Conservation (phyloP, 2,113 vertebrate species). For the Myotis lucifugus region DNA sequence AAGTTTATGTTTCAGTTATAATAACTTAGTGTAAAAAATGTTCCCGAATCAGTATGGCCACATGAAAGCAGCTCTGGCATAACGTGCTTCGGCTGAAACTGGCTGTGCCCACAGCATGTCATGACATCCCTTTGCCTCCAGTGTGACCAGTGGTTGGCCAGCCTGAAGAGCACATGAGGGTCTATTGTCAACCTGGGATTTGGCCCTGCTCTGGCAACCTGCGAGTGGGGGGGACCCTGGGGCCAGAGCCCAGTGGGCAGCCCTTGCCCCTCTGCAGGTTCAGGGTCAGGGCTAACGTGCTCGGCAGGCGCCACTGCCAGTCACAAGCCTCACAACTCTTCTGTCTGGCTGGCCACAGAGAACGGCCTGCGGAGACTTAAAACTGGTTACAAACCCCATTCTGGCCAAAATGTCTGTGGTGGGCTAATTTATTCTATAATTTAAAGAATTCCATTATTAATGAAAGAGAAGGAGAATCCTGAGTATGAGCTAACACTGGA, state of each 20-base stretch:
- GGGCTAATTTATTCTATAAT: constrained; percentile 81
- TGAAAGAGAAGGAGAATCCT: constrained; percentile 76
- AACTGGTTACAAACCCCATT: not conserved
- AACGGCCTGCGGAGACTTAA: constrained; percentile 12
- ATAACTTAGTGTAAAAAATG: not conserved
- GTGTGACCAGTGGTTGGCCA: not conserved
- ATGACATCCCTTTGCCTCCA: not conserved
- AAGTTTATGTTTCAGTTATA: not conserved
- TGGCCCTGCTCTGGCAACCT: not conserved
- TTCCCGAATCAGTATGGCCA: not conserved
- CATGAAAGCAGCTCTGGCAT: not conserved
- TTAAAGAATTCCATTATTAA: constrained; percentile 80
- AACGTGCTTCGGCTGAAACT: not conserved
- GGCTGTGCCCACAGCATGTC: not conserved
- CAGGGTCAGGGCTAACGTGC: rapidly evolving
- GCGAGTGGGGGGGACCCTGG: not conserved
- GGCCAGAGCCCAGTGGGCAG: not conserved
- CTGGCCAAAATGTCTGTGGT: constrained; percentile 69
- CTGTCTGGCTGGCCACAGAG: not conserved
- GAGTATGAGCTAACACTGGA: constrained; percentile 78
- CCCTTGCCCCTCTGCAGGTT: not conserved
- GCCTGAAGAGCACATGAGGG: not conserved
- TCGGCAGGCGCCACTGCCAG: not conserved
- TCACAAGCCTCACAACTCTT: not conserved
- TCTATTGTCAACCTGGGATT: not conserved